These are phyloP conservation scores for Hypsibius dujardini DNA, from an alignment of 1,140 invertebrate species.

Conservation along the genomic window DNA sequence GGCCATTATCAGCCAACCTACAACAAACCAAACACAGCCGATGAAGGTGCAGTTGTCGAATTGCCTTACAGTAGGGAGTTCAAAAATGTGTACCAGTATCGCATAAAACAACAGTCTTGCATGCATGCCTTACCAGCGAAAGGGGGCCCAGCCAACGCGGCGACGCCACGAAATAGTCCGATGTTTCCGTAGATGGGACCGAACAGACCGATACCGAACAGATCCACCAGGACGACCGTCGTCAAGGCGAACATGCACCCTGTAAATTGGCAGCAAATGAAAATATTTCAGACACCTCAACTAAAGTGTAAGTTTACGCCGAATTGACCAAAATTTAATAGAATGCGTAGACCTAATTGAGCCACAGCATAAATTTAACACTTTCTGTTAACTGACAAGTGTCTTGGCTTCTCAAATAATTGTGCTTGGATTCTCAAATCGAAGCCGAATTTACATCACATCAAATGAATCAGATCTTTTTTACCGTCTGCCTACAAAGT, in stretches of 20 bases:
- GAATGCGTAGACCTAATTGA: too few species aligned
- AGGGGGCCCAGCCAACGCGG: constrained; percentile 67
- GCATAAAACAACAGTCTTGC: background rate
- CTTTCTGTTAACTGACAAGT: background rate
- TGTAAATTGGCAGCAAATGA: constrained; percentile 25
- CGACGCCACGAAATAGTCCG: constrained; percentile 72
- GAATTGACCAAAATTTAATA: background rate
- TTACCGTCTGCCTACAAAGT: background rate
- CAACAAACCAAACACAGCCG: background rate
- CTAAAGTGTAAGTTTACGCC: constrained; percentile 15
- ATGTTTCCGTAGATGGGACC: constrained; percentile 83
- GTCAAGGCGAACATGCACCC: constrained; percentile 85
- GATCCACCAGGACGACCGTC: constrained; percentile 67
- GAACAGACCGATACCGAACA: constrained; percentile 62
- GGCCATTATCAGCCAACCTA: background rate
- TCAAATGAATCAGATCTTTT: background rate
- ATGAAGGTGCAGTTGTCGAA: background rate
- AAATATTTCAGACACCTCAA: background rate
- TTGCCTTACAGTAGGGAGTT: background rate
- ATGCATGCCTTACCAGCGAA: constrained; percentile 48
- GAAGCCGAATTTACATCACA: background rate
- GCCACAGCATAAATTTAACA: background rate
- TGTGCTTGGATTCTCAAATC: background rate
- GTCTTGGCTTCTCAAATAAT: background rate
- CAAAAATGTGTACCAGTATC: background rate